phyloP scores from a whole-genome alignment of 2,888 invertebrate species.

The Pachliopta kotzebuea region DNA sequence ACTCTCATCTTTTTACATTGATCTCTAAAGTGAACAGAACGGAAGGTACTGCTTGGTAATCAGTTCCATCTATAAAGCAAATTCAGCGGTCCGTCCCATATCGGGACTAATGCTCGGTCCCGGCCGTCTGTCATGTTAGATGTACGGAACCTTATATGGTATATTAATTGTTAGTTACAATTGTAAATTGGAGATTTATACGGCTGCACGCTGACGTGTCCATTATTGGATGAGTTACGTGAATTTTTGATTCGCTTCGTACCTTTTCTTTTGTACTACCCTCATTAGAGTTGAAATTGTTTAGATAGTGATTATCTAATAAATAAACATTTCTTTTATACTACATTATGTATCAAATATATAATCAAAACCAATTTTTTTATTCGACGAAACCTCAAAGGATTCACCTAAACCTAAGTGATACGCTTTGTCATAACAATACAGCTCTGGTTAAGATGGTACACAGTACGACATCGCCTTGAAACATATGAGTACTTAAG shows the following conservation, averaged over 20 bases:
- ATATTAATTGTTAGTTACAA: constrained; percentile 66
- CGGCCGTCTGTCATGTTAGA: constrained; percentile 58
- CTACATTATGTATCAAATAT: too few species aligned
- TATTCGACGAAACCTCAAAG: too few species aligned
- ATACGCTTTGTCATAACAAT: too few species aligned
- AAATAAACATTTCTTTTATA: too few species aligned
- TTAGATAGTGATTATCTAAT: too few species aligned
- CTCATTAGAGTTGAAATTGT: not conserved
- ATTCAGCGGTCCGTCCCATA: constrained; percentile 24
- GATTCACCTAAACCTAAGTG: too few species aligned
- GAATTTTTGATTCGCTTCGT: constrained; percentile 27
- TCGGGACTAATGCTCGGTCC: constrained; percentile 41
- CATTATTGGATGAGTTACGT: constrained; percentile 39
- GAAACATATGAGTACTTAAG: too few species aligned
- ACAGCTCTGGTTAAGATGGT: too few species aligned
- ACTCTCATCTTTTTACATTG: not conserved
- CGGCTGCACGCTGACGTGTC: constrained; percentile 52
- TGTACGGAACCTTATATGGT: constrained; percentile 52
- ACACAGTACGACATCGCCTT: too few species aligned
- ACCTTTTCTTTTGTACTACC: not conserved
- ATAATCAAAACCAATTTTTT: too few species aligned
- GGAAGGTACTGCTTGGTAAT: constrained; percentile 11
- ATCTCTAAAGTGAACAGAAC: not conserved
- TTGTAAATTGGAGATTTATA: constrained; percentile 68
- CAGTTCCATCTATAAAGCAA: constrained; percentile 10